Conservation (phyloP, 64 coral and sea anemone species). For the Stichodactyla mertensii region DNA sequence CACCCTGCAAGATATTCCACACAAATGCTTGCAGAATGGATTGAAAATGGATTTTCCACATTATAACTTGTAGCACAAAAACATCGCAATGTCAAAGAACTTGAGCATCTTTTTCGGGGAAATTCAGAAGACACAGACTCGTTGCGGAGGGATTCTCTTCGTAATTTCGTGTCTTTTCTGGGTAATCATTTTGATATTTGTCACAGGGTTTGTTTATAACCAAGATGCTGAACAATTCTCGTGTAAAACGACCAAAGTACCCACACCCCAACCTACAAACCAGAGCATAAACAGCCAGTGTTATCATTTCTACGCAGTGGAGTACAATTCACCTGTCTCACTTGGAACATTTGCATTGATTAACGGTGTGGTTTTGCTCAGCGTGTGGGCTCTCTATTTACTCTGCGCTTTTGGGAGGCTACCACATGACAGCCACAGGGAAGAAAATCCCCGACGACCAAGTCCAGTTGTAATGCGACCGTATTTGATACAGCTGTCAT, state of each 20-base stretch:
- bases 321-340: not conserved
- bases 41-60: not conserved
- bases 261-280: not conserved
- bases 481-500: constrained; percentile 1
- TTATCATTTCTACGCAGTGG: not conserved
- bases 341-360: constrained; percentile 22
- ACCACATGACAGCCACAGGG: constrained; percentile 15
- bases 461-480: not conserved
- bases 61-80: not conserved
- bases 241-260: not conserved
- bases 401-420: constrained; percentile 26
- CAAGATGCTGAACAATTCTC: not conserved
- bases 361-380: constrained; percentile 2
- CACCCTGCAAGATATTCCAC: not conserved
- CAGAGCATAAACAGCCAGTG: not conserved
- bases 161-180: constrained; percentile 6
- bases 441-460: constrained; percentile 20
- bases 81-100: not conserved
- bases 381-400: constrained; percentile 13
- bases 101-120: constrained; percentile 2
- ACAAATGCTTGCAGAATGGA: not conserved
- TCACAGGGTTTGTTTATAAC: not conserved
- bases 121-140: constrained; percentile 25
- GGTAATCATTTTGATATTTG: not conserved
- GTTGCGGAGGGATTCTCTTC: constrained; percentile 16